These are phyloP conservation scores for Brachionus paranguensis DNA, from an alignment of 1,140 invertebrate species.

Conservation along the genomic window DNA sequence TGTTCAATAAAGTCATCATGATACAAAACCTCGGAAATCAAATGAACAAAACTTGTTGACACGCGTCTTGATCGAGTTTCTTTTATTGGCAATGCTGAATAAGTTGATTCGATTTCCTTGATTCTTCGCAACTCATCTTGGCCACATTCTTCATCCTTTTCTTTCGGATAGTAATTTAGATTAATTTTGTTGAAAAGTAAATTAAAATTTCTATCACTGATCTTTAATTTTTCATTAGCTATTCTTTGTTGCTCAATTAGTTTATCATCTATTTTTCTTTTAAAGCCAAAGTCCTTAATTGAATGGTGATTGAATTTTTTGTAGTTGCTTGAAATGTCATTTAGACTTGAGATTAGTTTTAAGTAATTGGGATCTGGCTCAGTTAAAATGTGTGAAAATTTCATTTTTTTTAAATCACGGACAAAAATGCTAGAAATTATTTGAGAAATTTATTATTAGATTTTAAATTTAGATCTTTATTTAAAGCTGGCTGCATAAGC, in stretches of 20 bases:
- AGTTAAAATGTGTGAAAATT: not conserved
- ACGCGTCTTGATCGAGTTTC: not conserved
- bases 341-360: not conserved
- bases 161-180: not conserved
- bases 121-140: not conserved
- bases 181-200: not conserved
- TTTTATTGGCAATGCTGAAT: not conserved
- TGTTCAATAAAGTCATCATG: not conserved
- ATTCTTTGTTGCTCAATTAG: not conserved
- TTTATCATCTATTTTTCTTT: not conserved
- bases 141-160: not conserved
- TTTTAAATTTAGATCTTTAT: not conserved
- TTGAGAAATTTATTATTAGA: not conserved
- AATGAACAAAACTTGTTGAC: not conserved
- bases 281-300: not conserved
- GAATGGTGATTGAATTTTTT: not conserved
- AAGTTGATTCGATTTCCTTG: not conserved
- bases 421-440: not conserved
- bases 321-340: not conserved
- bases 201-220: not conserved
- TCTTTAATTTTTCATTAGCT: not conserved
- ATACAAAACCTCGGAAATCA: not conserved
- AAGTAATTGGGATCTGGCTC: not conserved
- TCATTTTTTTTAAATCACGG: not conserved
- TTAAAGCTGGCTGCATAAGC: too few relatives aligned